These are phyloP conservation scores for Catocala fraxini DNA, from an alignment of 2,888 invertebrate species.

Conservation along the genomic window DNA sequence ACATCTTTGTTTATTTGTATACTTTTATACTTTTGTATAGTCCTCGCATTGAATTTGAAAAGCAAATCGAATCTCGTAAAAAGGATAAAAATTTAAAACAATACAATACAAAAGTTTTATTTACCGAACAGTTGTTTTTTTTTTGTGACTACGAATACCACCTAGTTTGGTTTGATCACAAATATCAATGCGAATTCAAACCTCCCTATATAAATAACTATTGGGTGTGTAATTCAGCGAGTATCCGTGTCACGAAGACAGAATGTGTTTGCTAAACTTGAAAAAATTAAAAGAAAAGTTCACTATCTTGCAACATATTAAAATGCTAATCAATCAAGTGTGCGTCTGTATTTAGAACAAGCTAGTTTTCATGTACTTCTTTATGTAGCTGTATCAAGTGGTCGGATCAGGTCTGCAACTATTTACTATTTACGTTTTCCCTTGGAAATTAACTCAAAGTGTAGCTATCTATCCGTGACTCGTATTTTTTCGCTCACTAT, in stretches of 20 bases:
- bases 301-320: constrained; percentile 5
- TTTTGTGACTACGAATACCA: not conserved
- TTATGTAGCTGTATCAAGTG: not conserved
- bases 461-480: not conserved
- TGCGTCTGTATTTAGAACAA: constrained; percentile 1
- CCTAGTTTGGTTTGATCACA: not conserved
- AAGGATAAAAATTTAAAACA: too few relatives aligned
- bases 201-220: constrained; percentile 9
- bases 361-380: not conserved
- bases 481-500: not conserved
- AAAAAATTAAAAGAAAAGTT: not conserved
- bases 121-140: not conserved
- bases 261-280: not conserved
- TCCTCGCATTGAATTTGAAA: too few relatives aligned
- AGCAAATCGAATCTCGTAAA: too few relatives aligned
- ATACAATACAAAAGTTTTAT: too few relatives aligned
- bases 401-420: not conserved
- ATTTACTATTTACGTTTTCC: not conserved
- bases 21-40: too few relatives aligned
- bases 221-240: constrained; percentile 14
- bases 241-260: constrained; percentile 8
- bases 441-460: too few relatives aligned
- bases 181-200: constrained; percentile 9
- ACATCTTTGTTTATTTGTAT: too few relatives aligned
- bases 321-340: constrained; percentile 2